These are phyloP conservation scores for Stenurella melanura DNA, from an alignment of 2,888 invertebrate genomes.

Conservation along the genomic window DNA sequence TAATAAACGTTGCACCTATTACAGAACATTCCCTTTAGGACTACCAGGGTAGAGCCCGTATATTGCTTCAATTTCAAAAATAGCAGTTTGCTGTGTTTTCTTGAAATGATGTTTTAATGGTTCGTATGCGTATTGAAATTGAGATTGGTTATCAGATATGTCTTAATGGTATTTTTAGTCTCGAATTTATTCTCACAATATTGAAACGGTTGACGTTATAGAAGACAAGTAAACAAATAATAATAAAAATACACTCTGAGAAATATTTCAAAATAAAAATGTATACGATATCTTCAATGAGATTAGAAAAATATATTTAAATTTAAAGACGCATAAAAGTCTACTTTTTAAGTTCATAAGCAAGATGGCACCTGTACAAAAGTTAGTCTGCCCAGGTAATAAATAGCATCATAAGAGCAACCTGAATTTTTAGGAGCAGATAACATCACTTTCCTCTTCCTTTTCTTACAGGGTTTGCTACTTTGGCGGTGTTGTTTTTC, in stretches of 20 bases:
- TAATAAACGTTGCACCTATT: no score
- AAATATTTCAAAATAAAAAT: constrained; percentile 38
- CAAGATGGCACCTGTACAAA: constrained; percentile 48
- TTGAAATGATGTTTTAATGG: no score
- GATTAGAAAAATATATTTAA: constrained; percentile 47
- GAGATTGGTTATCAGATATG: no score
- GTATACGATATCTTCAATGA: constrained; percentile 36
- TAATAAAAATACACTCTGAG: constrained; percentile 19
- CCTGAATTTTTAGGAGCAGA: constrained; percentile 65
- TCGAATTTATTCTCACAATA: no score
- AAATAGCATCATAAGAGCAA: constrained; percentile 64
- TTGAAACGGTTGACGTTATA: not conserved
- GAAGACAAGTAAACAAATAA: not conserved
- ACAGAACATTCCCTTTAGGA: no score
- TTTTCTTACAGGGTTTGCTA: constrained; percentile 72
- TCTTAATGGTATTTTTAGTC: no score
- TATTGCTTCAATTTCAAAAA: no score
- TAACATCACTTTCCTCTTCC: constrained; percentile 69
- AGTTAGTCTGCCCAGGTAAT: constrained; percentile 56
- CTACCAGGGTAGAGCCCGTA: no score
- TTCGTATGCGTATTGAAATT: no score
- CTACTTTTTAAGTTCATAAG: constrained; percentile 39
- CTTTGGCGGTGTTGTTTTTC: constrained; percentile 73
- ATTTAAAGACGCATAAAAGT: constrained; percentile 45
- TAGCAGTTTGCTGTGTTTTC: no score